phyloP scores from a whole-genome alignment of 2,888 invertebrate species.

The Euplexia lucipara region DNA sequence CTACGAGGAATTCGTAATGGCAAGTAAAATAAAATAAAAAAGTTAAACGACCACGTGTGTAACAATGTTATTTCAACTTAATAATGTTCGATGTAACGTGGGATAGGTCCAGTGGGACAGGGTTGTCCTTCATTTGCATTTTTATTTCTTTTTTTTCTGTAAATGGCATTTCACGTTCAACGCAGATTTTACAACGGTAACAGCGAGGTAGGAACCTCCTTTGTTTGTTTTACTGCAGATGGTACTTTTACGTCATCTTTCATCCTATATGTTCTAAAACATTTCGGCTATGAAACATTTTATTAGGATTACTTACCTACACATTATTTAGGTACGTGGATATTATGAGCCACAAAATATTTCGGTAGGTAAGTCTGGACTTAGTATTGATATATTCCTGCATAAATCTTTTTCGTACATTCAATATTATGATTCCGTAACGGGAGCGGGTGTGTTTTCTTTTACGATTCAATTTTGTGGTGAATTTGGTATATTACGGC shows the following conservation, averaged over 20 bases:
- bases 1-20: slow-evolving; percentile 56
- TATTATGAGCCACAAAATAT: slow-evolving; percentile 50
- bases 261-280: slow-evolving; percentile 9
- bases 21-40: slow-evolving; percentile 57
- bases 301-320: slow-evolving; percentile 13
- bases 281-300: slow-evolving; percentile 6
- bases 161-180: slow-evolving; percentile 49
- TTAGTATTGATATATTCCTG: slow-evolving; percentile 53
- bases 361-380: slow-evolving; percentile 33
- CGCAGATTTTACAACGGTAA: slow-evolving; percentile 33
- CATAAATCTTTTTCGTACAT: slow-evolving; percentile 56
- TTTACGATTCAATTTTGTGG: slow-evolving; percentile 57
- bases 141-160: slow-evolving; percentile 43
- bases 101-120: slow-evolving; percentile 26
- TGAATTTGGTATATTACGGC: slow-evolving; percentile 38
- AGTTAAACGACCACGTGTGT: slow-evolving; percentile 62
- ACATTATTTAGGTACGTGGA: slow-evolving; percentile 31
- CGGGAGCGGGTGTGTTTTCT: slow-evolving; percentile 36
- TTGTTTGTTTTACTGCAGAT: slow-evolving; percentile 43
- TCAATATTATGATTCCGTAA: slow-evolving; percentile 48
- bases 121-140: slow-evolving; percentile 55
- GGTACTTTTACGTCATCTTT: slow-evolving; percentile 19
- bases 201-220: slow-evolving; percentile 34
- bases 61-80: slow-evolving; percentile 61
- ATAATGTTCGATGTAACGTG: slow-evolving; percentile 43